Percentiles rank a stretch among this genome's conserved stretches.
Evolutionary conservation across 2,113 vertebrate genomes (phyloP).

Genomic region (Hyla sarda): DNA sequence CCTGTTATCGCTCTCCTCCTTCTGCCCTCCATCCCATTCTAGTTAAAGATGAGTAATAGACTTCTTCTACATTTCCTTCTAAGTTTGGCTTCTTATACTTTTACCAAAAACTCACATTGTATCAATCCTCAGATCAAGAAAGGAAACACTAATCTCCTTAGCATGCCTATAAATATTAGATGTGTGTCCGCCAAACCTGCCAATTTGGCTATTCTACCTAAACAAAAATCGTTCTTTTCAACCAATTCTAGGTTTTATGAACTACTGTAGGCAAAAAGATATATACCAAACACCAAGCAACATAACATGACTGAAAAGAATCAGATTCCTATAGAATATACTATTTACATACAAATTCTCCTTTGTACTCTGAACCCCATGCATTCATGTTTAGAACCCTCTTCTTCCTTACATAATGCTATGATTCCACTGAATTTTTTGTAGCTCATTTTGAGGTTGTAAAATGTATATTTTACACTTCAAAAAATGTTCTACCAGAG

Average conservation of each 20-base stretch:
- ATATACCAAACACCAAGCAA: background rate
- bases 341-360: background rate
- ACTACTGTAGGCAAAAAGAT: background rate
- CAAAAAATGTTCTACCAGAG: too few species aligned
- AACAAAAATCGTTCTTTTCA: background rate
- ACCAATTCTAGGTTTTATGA: background rate
- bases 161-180: too few species aligned
- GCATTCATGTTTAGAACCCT: background rate
- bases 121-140: background rate
- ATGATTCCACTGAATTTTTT: too few species aligned
- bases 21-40: too few species aligned
- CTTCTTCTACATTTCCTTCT: too few species aligned
- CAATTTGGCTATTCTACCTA: too few species aligned
- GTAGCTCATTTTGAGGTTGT: too few species aligned
- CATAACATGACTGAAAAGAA: background rate
- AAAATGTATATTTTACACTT: too few species aligned
- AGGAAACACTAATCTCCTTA: background rate
- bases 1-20: too few species aligned
- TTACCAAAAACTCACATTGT: too few species aligned
- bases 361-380: background rate
- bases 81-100: too few species aligned
- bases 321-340: background rate
- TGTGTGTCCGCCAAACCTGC: background rate
- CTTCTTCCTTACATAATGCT: background rate
- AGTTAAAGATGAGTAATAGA: too few species aligned